Conservation (phyloP, 2,797 vertebrate species). For the Sebastes diploproa region DNA sequence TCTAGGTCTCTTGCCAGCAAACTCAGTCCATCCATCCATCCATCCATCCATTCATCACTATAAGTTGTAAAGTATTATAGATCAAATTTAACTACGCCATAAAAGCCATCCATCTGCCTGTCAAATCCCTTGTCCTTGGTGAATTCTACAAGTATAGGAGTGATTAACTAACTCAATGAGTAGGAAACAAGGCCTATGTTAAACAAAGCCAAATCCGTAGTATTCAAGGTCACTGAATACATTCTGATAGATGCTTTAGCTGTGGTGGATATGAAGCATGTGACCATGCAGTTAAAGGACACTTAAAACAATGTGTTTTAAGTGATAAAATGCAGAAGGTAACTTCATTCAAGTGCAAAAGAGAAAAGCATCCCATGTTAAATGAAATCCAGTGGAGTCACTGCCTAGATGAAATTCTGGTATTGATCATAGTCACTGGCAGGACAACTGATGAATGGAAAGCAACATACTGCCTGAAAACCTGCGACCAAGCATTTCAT, state of each 20-base stretch:
- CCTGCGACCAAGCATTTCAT: not conserved
- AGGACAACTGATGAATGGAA: not conserved
- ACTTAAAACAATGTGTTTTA: not conserved
- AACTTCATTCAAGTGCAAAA: not conserved
- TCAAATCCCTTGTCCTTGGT: conserved; percentile 20
- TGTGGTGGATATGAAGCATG: not conserved
- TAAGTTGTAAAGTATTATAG: conserved; percentile 25
- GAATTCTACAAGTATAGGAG: conserved; percentile 12
- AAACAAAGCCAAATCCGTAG: not conserved
- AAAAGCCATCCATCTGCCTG: conserved; percentile 40
- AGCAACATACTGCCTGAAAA: not conserved
- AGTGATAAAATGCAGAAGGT: not conserved
- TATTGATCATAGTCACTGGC: not conserved
- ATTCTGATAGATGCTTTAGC: not conserved
- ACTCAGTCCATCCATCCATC: not conserved
- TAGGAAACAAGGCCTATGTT: not conserved
- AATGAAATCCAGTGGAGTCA: not conserved
- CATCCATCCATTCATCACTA: not conserved
- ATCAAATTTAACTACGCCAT: conserved; percentile 30
- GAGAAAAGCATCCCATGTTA: not conserved
- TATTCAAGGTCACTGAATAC: not conserved
- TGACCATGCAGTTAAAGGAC: not conserved
- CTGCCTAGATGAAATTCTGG: not conserved
- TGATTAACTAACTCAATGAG: conserved; percentile 5
- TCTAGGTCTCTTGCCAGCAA: not conserved